These are phyloP conservation scores for Kradibia gibbosae DNA, from an alignment of 1,140 invertebrate species.

Conservation along the genomic window DNA sequence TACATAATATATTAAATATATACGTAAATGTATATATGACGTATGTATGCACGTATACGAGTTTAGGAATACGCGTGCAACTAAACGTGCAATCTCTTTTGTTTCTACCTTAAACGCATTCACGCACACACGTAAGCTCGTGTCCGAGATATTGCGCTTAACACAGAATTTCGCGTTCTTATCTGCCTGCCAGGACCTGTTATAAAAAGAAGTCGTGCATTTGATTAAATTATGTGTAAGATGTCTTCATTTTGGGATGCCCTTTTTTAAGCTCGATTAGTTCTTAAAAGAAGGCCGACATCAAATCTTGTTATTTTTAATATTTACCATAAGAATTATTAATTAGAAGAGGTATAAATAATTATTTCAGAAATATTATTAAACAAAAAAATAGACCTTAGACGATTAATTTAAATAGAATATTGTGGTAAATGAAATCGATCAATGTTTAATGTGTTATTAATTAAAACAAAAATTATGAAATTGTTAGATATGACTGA, in stretches of 20 bases:
- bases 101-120: too few relatives aligned
- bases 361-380: background rate
- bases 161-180: conserved; percentile 28
- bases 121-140: background rate
- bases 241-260: conserved; percentile 38
- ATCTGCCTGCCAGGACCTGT: conserved; percentile 29
- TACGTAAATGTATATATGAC: too few relatives aligned
- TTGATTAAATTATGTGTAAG: conserved; percentile 51
- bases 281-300: conserved; percentile 16
- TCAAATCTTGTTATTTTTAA: conserved; percentile 5
- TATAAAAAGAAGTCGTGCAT: conserved; percentile 22
- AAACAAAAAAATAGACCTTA: background rate
- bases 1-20: too few relatives aligned
- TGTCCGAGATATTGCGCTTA: background rate
- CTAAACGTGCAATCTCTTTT: too few relatives aligned
- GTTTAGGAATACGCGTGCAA: background rate
- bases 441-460: too few relatives aligned
- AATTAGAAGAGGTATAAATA: background rate
- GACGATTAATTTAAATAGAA: background rate
- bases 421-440: background rate
- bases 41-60: background rate
- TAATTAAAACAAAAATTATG: too few relatives aligned
- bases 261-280: conserved; percentile 47
- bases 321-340: background rate
- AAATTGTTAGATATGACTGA: too few relatives aligned